These are phyloP conservation scores for Mixornis gularis DNA, from an alignment of 2,113 vertebrate species.

Conservation along the genomic window DNA sequence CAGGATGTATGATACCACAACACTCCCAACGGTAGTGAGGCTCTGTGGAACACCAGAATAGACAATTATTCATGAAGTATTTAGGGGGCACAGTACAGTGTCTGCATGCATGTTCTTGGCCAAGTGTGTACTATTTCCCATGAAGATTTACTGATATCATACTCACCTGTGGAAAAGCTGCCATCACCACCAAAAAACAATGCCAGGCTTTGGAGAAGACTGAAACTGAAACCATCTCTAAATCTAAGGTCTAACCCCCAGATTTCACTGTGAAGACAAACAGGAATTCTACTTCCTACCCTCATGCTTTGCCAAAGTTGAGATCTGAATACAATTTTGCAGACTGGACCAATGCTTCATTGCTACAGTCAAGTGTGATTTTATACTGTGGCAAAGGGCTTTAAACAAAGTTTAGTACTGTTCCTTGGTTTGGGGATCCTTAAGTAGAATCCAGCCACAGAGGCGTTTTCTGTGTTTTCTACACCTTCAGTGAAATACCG, in stretches of 20 bases:
- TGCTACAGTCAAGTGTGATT: not conserved
- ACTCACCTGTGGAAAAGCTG: not conserved
- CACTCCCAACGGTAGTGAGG: slow-evolving; percentile 64
- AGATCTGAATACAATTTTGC: not conserved
- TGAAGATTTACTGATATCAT: not conserved
- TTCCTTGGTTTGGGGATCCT: not conserved
- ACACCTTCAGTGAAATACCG: not conserved
- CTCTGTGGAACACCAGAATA: slow-evolving; percentile 62
- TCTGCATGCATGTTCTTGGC: not conserved
- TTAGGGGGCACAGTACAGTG: not conserved
- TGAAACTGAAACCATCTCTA: not conserved
- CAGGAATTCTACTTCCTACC: not conserved
- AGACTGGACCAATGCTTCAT: not conserved
- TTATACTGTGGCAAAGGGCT: not conserved
- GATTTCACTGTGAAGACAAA: not conserved
- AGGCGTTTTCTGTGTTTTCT: not conserved
- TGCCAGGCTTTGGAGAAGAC: not conserved
- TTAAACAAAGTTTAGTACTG: not conserved
- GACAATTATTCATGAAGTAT: not conserved
- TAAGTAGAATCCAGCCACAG: not conserved
- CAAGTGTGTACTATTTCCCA: not conserved
- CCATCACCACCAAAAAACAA: not conserved
- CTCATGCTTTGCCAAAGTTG: not conserved
- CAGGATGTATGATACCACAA: slow-evolving; percentile 71
- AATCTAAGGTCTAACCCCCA: not conserved